Conservation (phyloP, 2,888 invertebrate species). For the Scrobipalpa atriplicella region DNA sequence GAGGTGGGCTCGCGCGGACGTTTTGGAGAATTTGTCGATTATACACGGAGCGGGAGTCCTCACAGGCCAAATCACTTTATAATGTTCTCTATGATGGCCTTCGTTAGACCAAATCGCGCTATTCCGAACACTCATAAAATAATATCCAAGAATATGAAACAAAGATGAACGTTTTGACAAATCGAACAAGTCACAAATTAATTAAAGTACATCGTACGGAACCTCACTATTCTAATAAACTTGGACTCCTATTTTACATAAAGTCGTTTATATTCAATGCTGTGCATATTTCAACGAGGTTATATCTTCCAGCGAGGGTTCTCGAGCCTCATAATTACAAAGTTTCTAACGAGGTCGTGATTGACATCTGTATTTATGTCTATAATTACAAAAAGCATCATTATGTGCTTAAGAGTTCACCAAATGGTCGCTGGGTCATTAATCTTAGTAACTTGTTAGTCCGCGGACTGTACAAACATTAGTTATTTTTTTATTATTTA, state of each 20-base stretch:
- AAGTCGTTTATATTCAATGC: not conserved
- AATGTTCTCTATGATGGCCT: conserved; percentile 43
- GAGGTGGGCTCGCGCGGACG: conserved; percentile 37
- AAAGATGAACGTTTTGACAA: not conserved
- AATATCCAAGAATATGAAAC: not conserved
- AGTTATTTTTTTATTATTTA: not conserved
- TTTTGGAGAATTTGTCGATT: conserved; percentile 58
- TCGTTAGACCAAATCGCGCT: not conserved
- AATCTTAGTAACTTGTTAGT: conserved; percentile 22
- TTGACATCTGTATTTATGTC: conserved; percentile 48
- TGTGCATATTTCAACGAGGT: not conserved
- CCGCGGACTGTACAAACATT: not conserved
- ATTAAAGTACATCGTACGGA: too few relatives aligned
- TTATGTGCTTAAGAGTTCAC: conserved; percentile 45
- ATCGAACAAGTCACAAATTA: too few relatives aligned
- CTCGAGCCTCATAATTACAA: conserved; percentile 15
- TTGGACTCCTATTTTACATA: not conserved
- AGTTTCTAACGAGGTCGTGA: conserved; percentile 41
- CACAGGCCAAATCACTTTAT: conserved; percentile 60
- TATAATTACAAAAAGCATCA: conserved; percentile 49
- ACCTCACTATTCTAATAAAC: too few relatives aligned
- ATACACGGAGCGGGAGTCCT: conserved; percentile 42
- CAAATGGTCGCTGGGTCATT: conserved; percentile 32
- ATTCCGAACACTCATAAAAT: not conserved
- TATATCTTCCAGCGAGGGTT: not conserved